These are phyloP conservation scores for Dolichotis patagonum DNA, from an alignment of 2,113 vertebrate genomes.

Conservation along the genomic window DNA sequence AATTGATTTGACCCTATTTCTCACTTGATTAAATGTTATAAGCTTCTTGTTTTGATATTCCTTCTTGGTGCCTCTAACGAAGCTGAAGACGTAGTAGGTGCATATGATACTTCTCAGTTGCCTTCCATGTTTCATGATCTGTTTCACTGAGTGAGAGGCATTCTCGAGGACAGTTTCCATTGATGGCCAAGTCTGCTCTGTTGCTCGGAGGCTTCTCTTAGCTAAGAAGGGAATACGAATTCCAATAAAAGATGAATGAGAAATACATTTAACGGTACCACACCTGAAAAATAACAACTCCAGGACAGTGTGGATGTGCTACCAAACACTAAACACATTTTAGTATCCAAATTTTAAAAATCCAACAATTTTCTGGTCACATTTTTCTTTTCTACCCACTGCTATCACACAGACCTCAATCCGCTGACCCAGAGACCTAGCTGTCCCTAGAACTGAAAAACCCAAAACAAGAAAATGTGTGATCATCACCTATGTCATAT, in stretches of 20 bases:
- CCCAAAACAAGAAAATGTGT: background rate
- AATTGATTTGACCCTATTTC: background rate
- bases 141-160: background rate
- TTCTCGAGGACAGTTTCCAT: background rate
- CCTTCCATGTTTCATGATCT: background rate
- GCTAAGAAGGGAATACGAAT: background rate
- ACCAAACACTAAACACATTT: background rate
- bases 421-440: background rate
- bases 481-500: background rate
- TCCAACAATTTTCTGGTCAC: background rate
- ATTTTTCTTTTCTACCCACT: background rate
- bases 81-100: background rate
- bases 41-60: background rate
- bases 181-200: background rate
- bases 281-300: background rate
- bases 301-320: background rate
- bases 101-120: background rate
- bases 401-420: background rate
- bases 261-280: background rate
- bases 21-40: background rate
- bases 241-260: background rate
- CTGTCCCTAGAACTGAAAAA: background rate
- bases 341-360: background rate
- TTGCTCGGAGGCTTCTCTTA: constrained; percentile 5
- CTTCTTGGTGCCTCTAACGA: background rate